Evolutionary conservation across 2,113 vertebrate genomes (phyloP).

Genomic region (Dendropsophus ebraccatus): DNA sequence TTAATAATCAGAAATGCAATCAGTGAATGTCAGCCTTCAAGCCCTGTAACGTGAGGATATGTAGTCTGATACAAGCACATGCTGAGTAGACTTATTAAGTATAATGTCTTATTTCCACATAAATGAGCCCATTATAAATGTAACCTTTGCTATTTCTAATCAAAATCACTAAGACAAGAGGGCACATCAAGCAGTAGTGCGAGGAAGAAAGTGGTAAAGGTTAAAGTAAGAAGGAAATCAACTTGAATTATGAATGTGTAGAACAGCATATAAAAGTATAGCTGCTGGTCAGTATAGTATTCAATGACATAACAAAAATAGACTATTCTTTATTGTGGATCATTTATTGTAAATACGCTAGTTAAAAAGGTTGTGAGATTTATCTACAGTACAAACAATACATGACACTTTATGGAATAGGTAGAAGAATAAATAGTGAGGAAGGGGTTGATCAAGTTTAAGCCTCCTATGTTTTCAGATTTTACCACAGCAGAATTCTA

Average conservation of each 20-base stretch:
- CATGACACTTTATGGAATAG: too few species aligned
- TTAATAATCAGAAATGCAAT: conserved; percentile 71
- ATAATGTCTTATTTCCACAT: conserved; percentile 44
- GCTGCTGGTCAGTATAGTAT: background rate
- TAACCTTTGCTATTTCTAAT: conserved; percentile 50
- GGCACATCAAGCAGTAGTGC: background rate
- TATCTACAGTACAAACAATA: too few species aligned
- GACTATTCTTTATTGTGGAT: background rate
- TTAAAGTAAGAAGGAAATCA: background rate
- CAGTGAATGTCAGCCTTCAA: conserved; percentile 62
- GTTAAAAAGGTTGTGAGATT: too few species aligned
- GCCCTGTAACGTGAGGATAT: background rate
- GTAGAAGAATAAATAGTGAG: too few species aligned
- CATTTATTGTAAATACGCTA: background rate
- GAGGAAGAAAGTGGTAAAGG: background rate
- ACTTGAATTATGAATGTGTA: background rate
- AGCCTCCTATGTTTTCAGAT: too few species aligned
- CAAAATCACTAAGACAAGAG: conserved; percentile 35
- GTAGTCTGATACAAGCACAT: conserved; percentile 10
- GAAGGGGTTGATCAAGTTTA: too few species aligned
- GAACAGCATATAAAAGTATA: background rate
- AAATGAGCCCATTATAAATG: conserved; percentile 35
- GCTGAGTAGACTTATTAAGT: conserved; percentile 13
- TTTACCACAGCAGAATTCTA: too few species aligned
- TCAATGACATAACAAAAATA: background rate